These are phyloP conservation scores for Eristalinus aeneus DNA, from an alignment of 2,888 invertebrate genomes.

Conservation along the genomic window DNA sequence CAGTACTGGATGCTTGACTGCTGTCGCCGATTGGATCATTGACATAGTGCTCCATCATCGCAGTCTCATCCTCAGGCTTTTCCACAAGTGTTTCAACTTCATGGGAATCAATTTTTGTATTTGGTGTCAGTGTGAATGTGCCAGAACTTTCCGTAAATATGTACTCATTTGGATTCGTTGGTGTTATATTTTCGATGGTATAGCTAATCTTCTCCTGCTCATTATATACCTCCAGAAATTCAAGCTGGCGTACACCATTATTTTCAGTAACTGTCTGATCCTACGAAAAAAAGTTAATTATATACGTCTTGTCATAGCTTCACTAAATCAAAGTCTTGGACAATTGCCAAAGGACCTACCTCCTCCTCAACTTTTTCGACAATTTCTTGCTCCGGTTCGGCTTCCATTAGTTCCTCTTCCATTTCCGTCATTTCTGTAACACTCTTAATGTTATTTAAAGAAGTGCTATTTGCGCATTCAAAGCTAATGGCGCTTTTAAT, in stretches of 20 bases:
- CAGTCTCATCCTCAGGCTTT: slow-evolving; percentile 73
- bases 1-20: slow-evolving; percentile 53
- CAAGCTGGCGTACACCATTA: slow-evolving; percentile 74
- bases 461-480: slow-evolving; percentile 74
- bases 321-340: not conserved
- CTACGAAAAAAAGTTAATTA: slow-evolving; percentile 45
- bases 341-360: slow-evolving; percentile 29
- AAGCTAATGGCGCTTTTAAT: slow-evolving; percentile 80
- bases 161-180: slow-evolving; percentile 77
- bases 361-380: slow-evolving; percentile 65
- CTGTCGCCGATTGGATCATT: slow-evolving; percentile 62
- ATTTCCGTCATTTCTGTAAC: slow-evolving; percentile 74
- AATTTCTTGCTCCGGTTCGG: slow-evolving; percentile 55
- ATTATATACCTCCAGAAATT: slow-evolving; percentile 78
- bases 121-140: slow-evolving; percentile 77
- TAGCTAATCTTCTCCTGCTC: slow-evolving; percentile 79
- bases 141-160: slow-evolving; percentile 79
- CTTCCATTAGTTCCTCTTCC: slow-evolving; percentile 76
- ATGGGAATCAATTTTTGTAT: slow-evolving; percentile 74
- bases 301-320: too few species aligned
- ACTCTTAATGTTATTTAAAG: slow-evolving; percentile 29
- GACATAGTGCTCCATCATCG: slow-evolving; percentile 61
- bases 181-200: slow-evolving; percentile 78
- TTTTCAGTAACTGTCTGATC: slow-evolving; percentile 67
- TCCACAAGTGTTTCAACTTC: slow-evolving; percentile 73